Conservation (phyloP, 2,797 vertebrate species). For the Crenichthys baileyi region DNA sequence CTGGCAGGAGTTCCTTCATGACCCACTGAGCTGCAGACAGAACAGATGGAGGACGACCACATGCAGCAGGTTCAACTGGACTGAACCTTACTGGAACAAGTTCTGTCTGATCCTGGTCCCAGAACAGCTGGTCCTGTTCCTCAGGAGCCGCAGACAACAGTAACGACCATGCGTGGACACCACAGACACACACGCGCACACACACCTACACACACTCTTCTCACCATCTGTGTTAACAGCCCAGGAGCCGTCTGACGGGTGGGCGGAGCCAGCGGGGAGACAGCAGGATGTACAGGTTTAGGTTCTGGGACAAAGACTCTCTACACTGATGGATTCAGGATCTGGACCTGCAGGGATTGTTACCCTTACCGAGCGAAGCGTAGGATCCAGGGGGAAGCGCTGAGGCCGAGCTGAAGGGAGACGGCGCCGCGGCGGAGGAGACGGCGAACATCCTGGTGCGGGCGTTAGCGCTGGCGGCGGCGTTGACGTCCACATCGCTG, state of each 20-base stretch:
- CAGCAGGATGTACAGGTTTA: not conserved
- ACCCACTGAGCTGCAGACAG: too few species aligned
- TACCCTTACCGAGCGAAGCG: constrained; percentile 92
- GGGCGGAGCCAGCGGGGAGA: constrained; percentile 61
- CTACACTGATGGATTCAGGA: too few species aligned
- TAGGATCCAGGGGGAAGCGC: constrained; percentile 95
- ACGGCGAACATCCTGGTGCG: constrained; percentile 89
- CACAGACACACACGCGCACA: constrained; percentile 33
- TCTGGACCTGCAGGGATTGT: not conserved
- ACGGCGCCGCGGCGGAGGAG: constrained; percentile 53
- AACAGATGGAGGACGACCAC: not conserved
- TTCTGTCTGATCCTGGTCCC: not conserved
- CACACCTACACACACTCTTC: constrained; percentile 64
- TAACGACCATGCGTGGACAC: constrained; percentile 30
- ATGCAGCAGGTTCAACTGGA: not conserved
- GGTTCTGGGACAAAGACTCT: not conserved
- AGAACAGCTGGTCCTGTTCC: not conserved
- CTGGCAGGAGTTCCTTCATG: too few species aligned
- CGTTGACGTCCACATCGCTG: constrained; percentile 95
- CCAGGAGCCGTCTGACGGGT: constrained; percentile 86
- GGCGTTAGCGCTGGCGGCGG: constrained; percentile 89
- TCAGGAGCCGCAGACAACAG: not conserved
- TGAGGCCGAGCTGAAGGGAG: constrained; percentile 89
- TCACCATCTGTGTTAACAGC: constrained; percentile 92
- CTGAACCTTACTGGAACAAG: not conserved